Evolutionary conservation across 1,140 invertebrate species (phyloP).

Genomic region (Hypothenemus hampei): DNA sequence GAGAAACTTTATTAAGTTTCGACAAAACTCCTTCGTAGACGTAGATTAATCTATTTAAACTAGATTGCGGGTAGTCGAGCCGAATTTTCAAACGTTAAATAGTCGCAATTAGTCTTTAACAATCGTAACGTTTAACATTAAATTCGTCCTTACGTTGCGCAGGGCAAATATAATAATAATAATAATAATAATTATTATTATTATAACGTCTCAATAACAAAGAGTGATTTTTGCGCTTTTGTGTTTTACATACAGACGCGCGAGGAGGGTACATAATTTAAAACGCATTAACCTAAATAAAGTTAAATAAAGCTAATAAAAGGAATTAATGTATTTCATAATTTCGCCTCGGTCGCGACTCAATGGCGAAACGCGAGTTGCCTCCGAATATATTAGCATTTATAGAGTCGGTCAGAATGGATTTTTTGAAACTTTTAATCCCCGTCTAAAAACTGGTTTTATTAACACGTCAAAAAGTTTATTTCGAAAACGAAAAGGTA

Average conservation of each 20-base stretch:
- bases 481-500: no score
- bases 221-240: no score
- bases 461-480: no score
- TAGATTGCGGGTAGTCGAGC: background rate
- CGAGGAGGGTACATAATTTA: background rate
- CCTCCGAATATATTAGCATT: background rate
- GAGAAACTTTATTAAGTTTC: constrained; percentile 8
- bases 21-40: constrained; percentile 2
- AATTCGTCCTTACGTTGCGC: no score
- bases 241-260: no score
- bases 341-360: background rate
- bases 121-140: no score
- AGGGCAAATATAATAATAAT: no score
- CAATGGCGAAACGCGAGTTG: background rate
- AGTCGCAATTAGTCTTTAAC: no score
- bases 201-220: no score
- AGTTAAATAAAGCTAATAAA: background rate
- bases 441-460: constrained; percentile 27
- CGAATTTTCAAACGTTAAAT: no score
- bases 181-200: no score
- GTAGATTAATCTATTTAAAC: constrained; percentile 6
- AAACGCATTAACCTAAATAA: background rate
- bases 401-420: background rate
- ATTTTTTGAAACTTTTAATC: constrained; percentile 9
- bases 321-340: background rate